A percentile compares a stretch with the other conserved stretches of the same genome.
Evolutionary conservation across 2,113 vertebrate genomes (phyloP).

Genomic region (Pelusios castaneus): DNA sequence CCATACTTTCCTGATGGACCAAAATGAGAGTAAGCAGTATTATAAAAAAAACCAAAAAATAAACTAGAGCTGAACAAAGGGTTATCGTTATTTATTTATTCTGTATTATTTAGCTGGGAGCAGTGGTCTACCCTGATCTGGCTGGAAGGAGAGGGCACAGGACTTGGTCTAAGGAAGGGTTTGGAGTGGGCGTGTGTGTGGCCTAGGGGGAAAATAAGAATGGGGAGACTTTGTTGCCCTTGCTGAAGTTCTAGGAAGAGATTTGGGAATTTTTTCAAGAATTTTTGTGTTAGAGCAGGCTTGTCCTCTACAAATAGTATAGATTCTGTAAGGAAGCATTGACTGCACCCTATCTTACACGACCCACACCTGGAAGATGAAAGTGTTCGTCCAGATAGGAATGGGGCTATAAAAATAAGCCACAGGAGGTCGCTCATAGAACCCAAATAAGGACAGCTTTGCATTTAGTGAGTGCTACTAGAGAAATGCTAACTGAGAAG

Average conservation of each 20-base stretch:
- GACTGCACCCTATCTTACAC: not conserved
- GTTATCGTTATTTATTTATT: not conserved
- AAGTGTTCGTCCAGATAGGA: not conserved
- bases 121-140: not conserved
- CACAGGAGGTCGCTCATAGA: not conserved
- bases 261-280: not conserved
- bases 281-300: not conserved
- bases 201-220: not conserved
- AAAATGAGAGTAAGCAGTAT: not conserved
- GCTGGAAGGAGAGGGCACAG: not conserved
- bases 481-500: not conserved
- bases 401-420: not conserved
- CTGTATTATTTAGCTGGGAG: not conserved
- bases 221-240: not conserved
- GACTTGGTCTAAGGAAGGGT: not conserved
- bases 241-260: not conserved
- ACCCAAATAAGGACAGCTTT: not conserved
- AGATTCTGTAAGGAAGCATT: not conserved
- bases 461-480: not conserved
- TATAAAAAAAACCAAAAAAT: no score
- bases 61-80: not conserved
- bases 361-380: not conserved
- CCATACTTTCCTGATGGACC: not conserved
- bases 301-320: not conserved
- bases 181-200: not conserved